phyloP scores from a whole-genome alignment of 2,888 invertebrate species.

The Drosophila hamatofila region DNA sequence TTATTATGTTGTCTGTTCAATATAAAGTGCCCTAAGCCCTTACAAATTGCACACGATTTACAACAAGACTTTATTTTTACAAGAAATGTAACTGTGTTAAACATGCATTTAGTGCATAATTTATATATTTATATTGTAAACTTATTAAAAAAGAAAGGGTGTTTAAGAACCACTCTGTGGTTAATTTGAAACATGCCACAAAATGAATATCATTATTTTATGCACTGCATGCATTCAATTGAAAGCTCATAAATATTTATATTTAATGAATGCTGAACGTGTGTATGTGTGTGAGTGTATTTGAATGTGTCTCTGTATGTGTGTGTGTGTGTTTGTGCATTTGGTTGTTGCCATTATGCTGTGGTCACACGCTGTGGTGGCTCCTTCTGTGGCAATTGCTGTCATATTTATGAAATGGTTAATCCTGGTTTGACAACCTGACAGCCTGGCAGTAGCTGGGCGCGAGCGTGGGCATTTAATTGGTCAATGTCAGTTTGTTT shows the following conservation, averaged over 20 bases:
- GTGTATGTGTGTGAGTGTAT: not conserved
- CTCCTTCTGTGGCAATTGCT: slow-evolving; percentile 34
- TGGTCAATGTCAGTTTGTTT: slow-evolving; percentile 68
- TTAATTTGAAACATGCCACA: slow-evolving; percentile 28
- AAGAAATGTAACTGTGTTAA: too few relatives aligned
- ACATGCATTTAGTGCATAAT: too few relatives aligned
- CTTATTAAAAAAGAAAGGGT: not conserved
- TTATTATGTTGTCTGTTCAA: not conserved
- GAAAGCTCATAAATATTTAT: slow-evolving; percentile 51
- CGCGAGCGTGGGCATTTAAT: slow-evolving; percentile 55
- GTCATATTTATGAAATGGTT: slow-evolving; percentile 64
- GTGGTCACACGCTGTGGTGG: slow-evolving; percentile 56
- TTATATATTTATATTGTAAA: not conserved
- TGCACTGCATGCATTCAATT: slow-evolving; percentile 27
- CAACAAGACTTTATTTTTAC: not conserved
- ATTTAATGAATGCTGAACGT: slow-evolving; percentile 24
- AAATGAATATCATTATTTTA: slow-evolving; percentile 29
- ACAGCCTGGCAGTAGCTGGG: slow-evolving; percentile 35
- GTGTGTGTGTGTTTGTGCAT: slow-evolving; percentile 12
- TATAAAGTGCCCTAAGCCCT: not conserved
- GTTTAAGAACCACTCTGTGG: slow-evolving; percentile 22
- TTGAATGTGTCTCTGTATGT: not conserved
- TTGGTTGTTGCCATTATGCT: slow-evolving; percentile 30
- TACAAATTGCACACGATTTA: not conserved
- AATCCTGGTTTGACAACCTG: slow-evolving; percentile 66